Conservation (phyloP, 2,888 invertebrate species). For the Agrenia bidenticulata region DNA sequence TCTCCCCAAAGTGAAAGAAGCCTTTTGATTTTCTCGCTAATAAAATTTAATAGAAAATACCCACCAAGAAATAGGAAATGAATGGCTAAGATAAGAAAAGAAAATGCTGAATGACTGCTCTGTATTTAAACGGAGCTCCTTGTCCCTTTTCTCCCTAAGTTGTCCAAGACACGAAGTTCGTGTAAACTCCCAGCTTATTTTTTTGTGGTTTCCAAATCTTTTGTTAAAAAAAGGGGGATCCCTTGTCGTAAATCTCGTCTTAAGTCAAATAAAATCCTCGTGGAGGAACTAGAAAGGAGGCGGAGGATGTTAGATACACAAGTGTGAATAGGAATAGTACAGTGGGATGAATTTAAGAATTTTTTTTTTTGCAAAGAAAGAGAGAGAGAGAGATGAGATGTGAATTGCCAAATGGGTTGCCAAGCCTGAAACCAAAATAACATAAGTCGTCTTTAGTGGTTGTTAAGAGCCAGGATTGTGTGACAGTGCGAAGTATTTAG, state of each 20-base stretch:
- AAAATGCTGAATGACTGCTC: too few relatives aligned
- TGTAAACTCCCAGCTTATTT: neutral
- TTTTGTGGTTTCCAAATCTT: neutral
- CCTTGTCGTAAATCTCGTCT: slow-evolving; percentile 15
- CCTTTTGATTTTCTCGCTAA: too few relatives aligned
- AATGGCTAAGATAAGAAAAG: too few relatives aligned
- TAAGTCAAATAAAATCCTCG: slow-evolving; percentile 15
- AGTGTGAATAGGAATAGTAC: too few relatives aligned
- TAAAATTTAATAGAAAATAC: too few relatives aligned
- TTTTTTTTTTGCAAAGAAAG: neutral
- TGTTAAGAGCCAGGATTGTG: slow-evolving; percentile 11
- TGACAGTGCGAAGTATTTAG: slow-evolving; percentile 15
- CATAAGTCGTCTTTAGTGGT: slow-evolving; percentile 19
- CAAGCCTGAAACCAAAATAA: neutral
- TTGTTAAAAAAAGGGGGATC: neutral
- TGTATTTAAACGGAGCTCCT: too few relatives aligned
- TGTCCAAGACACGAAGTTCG: neutral
- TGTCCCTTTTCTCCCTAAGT: too few relatives aligned
- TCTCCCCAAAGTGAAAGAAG: too few relatives aligned
- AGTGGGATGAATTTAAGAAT: neutral
- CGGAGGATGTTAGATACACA: too few relatives aligned
- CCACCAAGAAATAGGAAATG: too few relatives aligned
- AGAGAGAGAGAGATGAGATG: slow-evolving; percentile 9
- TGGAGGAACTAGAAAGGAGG: too few relatives aligned
- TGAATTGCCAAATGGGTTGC: slow-evolving; percentile 13